Base-by-base conservation (phyloP, 1,140 invertebrate species). In the Kradibia gibbosae region DNA sequence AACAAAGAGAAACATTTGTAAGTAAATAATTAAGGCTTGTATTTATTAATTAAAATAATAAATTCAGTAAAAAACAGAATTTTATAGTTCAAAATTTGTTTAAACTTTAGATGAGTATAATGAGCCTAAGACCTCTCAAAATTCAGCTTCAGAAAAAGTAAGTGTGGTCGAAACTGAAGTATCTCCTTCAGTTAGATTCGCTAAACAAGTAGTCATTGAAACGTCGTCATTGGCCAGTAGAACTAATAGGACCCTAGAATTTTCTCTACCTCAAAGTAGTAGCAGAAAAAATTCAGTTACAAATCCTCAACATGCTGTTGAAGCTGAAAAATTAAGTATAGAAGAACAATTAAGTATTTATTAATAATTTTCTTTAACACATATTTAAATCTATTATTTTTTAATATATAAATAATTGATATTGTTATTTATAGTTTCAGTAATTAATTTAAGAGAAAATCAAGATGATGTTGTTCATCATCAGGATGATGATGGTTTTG, bases 401-500 rank as follows among this genome's bases (percentile, higher is more conserved):
- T 39, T 22, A 15, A 22, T 15, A 60, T 31, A 67, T 67, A 39
- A 67, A 67, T 17, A 20, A 57, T 15, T 62, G 13, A 73, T 65
- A 82, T 82, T 82, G 17, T 53, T 70, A 34, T 48, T n/a, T 83
- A 7, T 31, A 76, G 80, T 70, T 72, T 53, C 82, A 50, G 53
- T 76, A 85, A 84, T 84, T 83, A 42, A 85, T 81, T 62, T 80
- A 83, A 83, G 84, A 75, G 84, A 85, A 83, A 85, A 80, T 83
- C 71, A 80, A 57, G 84, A 55, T 42, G 85, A 84, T 78, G 80
- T 76, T 72, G 84, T 90, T 55, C 71, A 73, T 83, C 90, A 89
- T 84, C 90, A 89, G 78, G 95, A 96, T 65, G 96, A 97, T 86
- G 96, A 97, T 89, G 96, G 96, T 22, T 96, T 97, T 88, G 96